These are phyloP conservation scores for Sylvietta virens DNA, from an alignment of 2,113 vertebrate genomes.

Conservation along the genomic window DNA sequence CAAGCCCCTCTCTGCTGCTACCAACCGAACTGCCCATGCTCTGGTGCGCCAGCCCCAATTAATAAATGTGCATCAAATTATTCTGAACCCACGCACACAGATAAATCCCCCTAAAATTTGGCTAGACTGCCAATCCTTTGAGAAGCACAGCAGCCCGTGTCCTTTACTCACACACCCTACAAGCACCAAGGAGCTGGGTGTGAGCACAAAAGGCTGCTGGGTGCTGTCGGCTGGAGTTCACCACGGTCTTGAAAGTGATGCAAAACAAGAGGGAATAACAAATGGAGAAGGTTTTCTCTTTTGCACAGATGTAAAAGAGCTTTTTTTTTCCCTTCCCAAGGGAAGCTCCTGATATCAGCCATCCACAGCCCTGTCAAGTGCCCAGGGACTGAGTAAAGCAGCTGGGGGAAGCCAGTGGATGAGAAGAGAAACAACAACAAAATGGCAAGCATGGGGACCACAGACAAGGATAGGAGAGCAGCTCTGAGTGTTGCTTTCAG, in stretches of 20 bases:
- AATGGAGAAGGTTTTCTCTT: neutral
- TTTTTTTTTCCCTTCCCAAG: too few relatives aligned
- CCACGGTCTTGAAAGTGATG: fast-evolving
- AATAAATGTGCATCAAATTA: neutral
- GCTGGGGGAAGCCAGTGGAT: neutral
- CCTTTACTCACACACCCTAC: neutral
- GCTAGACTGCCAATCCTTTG: neutral
- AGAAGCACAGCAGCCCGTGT: fast-evolving
- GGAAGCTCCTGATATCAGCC: neutral
- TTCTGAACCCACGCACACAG: neutral
- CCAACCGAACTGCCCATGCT: neutral
- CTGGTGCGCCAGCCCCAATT: neutral
- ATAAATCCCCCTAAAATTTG: neutral
- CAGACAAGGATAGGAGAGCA: neutral
- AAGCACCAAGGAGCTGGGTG: neutral
- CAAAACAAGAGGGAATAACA: neutral
- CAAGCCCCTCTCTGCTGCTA: neutral
- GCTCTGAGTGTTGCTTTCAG: neutral
- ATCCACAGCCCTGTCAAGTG: neutral
- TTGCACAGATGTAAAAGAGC: neutral
- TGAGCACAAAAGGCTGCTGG: neutral
- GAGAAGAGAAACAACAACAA: neutral
- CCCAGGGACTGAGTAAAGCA: neutral
- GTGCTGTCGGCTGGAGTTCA: neutral
- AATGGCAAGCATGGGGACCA: neutral